These are phyloP conservation scores for Andrena flavipes DNA, from an alignment of 2,888 invertebrate species.

Conservation along the genomic window DNA sequence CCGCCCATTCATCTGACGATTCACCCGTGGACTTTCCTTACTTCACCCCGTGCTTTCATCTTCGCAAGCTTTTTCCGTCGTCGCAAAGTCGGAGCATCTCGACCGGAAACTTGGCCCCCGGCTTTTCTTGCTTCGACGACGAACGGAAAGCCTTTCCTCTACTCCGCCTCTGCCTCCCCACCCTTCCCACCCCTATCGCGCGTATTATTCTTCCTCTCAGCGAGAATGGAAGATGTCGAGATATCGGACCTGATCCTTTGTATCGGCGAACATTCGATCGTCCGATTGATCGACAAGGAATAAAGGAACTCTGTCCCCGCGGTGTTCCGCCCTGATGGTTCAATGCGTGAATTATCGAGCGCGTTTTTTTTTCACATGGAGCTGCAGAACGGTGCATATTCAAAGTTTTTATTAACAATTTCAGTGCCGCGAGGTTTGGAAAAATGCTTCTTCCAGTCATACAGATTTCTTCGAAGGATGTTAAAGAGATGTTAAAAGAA, in stretches of 20 bases:
- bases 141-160: conserved; percentile 18
- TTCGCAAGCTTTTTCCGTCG: conserved; percentile 28
- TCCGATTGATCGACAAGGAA: conserved; percentile 17
- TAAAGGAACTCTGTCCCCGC: neutral
- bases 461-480: no score
- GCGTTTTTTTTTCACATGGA: no score
- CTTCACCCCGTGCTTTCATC: conserved; percentile 51
- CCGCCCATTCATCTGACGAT: conserved; percentile 15
- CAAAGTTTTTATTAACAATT: no score
- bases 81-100: conserved; percentile 43
- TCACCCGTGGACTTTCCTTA: conserved; percentile 36
- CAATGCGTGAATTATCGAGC: neutral
- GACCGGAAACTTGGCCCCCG: conserved; percentile 56
- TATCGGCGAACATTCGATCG: conserved; percentile 33
- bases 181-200: neutral
- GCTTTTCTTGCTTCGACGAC: conserved; percentile 44
- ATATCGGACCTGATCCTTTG: conserved; percentile 27
- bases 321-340: neutral
- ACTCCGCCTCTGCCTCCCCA: neutral
- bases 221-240: conserved; percentile 23
- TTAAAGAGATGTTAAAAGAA: no score
- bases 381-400: no score
- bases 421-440: no score
- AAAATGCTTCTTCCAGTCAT: no score
- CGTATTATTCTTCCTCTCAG: conserved; percentile 27